Evolutionary conservation across 2,797 vertebrate species (phyloP).

Genomic region (Columba guinea): DNA sequence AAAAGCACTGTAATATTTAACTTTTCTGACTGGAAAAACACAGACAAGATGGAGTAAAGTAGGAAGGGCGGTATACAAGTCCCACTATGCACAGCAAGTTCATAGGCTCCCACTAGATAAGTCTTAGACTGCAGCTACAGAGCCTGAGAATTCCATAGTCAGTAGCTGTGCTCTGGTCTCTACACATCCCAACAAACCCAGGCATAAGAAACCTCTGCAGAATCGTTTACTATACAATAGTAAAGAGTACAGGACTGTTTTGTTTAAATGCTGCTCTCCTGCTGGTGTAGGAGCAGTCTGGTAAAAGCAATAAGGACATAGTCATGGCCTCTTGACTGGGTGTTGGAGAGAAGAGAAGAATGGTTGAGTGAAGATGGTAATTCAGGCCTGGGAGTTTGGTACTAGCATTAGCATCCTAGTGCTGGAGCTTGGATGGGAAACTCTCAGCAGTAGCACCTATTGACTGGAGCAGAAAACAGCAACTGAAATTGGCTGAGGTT

Average conservation of each 20-base stretch:
- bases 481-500: neutral
- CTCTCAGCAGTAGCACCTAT: rapidly evolving
- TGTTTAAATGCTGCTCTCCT: neutral
- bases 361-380: neutral
- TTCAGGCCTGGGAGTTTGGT: neutral
- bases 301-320: neutral
- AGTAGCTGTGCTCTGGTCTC: neutral
- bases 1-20: neutral
- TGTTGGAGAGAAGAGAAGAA: neutral
- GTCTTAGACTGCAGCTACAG: neutral
- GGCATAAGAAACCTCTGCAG: neutral
- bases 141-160: neutral
- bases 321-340: neutral
- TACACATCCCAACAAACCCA: neutral
- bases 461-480: neutral
- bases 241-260: neutral
- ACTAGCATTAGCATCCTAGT: neutral
- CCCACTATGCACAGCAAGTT: neutral
- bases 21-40: neutral
- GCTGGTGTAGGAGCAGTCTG: neutral
- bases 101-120: neutral
- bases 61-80: neutral
- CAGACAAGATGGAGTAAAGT: neutral
- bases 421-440: neutral
- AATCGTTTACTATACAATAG: neutral